These are phyloP conservation scores for Alaudala cheleensis DNA, from an alignment of 2,113 vertebrate species.

Conservation along the genomic window DNA sequence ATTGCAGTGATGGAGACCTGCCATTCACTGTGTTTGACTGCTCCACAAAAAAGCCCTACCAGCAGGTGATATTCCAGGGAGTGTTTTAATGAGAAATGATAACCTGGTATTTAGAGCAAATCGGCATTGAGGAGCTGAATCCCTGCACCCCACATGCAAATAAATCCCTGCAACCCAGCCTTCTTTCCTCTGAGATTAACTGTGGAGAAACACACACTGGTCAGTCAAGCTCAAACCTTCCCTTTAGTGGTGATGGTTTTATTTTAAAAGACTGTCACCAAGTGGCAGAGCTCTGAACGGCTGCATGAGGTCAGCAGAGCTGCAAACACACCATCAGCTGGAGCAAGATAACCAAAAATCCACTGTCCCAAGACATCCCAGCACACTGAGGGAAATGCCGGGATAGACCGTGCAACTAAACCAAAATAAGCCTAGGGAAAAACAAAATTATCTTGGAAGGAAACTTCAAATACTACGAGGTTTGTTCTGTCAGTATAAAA, in stretches of 20 bases:
- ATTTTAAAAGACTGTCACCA: constrained; percentile 62
- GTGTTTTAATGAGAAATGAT: background rate
- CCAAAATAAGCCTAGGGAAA: background rate
- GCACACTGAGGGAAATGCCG: rapidly evolving
- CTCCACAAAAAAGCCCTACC: background rate
- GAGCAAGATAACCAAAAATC: background rate
- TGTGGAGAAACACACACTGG: background rate
- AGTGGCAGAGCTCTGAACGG: constrained; percentile 22
- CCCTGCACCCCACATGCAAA: background rate
- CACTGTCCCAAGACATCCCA: background rate
- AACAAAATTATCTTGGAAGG: background rate
- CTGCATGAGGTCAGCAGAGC: background rate
- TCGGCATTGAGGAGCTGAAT: background rate
- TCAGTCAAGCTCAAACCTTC: background rate
- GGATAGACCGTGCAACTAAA: background rate
- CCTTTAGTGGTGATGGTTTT: background rate
- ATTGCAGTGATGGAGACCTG: background rate
- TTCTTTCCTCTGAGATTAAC: background rate
- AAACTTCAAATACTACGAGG: background rate
- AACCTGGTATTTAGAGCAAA: background rate
- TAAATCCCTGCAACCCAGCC: background rate
- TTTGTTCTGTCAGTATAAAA: background rate
- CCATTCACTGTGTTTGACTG: rapidly evolving
- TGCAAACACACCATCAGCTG: background rate
- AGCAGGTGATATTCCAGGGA: background rate